phyloP scores from a whole-genome alignment of 2,113 vertebrate species.

The Pycnonotus jocosus region DNA sequence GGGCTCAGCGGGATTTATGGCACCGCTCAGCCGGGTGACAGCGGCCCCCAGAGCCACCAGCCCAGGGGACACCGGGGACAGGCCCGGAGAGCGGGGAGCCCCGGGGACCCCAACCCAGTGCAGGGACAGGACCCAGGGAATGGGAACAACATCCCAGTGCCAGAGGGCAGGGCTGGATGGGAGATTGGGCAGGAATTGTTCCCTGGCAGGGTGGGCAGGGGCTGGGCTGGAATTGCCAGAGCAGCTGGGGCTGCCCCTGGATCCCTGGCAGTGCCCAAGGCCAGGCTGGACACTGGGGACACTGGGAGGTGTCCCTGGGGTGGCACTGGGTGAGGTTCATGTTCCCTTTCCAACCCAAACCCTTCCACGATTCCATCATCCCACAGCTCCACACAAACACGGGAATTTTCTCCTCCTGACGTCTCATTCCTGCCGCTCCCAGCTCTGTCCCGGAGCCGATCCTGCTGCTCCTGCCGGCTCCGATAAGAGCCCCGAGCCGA shows the following conservation, averaged over 20 bases:
- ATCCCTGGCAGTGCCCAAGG: too few relatives aligned
- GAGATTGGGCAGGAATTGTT: neutral
- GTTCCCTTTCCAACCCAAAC: too few relatives aligned
- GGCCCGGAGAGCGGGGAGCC: too few relatives aligned
- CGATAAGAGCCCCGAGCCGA: neutral
- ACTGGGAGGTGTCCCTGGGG: too few relatives aligned
- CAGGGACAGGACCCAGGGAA: neutral
- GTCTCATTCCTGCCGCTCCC: neutral
- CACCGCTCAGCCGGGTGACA: neutral
- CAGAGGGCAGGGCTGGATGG: neutral
- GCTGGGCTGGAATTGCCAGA: too few relatives aligned
- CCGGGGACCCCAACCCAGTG: fast-evolving
- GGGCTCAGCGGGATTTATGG: too few relatives aligned
- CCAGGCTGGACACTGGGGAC: too few relatives aligned
- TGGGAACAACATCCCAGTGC: neutral
- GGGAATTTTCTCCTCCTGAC: neutral
- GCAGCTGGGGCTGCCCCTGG: too few relatives aligned
- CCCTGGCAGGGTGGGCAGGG: too few relatives aligned
- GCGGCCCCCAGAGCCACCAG: neutral
- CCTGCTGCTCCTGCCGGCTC: neutral
- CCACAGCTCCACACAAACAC: fast-evolving
- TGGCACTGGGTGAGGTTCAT: too few relatives aligned
- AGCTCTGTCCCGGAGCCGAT: neutral
- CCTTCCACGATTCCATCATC: neutral
- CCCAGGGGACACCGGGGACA: neutral